phyloP scores from a whole-genome alignment of 2,113 vertebrate species.

The Otocyon megalotis region DNA sequence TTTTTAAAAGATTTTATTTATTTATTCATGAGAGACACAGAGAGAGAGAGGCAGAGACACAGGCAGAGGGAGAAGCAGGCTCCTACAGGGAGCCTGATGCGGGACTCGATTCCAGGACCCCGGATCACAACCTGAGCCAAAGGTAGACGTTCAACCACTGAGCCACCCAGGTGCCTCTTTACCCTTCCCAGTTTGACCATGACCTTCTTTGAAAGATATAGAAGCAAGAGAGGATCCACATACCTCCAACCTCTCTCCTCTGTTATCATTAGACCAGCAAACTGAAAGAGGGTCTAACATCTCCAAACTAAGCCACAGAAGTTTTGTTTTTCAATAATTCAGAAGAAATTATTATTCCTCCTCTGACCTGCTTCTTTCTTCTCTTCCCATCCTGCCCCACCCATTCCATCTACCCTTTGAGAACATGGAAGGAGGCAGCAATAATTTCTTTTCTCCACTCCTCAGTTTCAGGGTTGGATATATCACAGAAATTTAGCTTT shows the following conservation, averaged over 20 bases:
- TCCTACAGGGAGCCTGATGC: too few relatives aligned
- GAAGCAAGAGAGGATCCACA: background rate
- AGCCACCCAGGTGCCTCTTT: too few relatives aligned
- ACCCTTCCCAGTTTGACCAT: background rate
- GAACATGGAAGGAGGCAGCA: background rate
- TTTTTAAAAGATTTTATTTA: too few relatives aligned
- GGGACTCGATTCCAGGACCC: too few relatives aligned
- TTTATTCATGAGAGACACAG: too few relatives aligned
- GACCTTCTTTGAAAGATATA: conserved; percentile 6
- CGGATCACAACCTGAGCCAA: too few relatives aligned
- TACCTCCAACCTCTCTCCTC: background rate
- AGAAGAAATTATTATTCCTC: background rate
- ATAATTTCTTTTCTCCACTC: background rate
- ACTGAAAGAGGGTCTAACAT: background rate
- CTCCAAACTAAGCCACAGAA: background rate
- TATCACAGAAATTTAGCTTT: background rate
- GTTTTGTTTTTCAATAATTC: background rate
- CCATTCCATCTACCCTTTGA: background rate
- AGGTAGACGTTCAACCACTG: too few relatives aligned
- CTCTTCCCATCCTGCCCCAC: background rate
- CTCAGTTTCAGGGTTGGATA: background rate
- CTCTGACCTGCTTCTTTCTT: background rate
- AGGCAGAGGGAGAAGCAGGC: too few relatives aligned
- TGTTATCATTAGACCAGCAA: background rate
- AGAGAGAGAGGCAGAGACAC: too few relatives aligned